Conservation (phyloP, 1,140 invertebrate species). For the Caenorhabditis latens region DNA sequence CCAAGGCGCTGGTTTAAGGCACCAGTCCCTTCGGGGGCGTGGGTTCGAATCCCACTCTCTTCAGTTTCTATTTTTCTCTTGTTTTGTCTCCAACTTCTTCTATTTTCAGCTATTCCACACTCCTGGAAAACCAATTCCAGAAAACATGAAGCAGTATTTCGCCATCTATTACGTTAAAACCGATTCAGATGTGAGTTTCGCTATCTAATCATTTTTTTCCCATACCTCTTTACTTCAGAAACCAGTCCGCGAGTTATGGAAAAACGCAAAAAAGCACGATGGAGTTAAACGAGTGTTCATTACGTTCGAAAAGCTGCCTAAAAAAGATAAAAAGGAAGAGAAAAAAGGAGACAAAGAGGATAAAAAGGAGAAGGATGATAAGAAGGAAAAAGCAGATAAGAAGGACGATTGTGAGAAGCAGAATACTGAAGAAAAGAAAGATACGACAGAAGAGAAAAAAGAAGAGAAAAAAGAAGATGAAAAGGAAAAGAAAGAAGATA, state of each 20-base stretch:
- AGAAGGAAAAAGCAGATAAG: conserved; percentile 64
- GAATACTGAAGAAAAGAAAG: not conserved
- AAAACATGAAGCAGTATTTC: conserved; percentile 70
- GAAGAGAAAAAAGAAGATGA: not conserved
- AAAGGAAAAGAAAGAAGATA: conserved; percentile 16
- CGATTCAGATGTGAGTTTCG: conserved; percentile 22
- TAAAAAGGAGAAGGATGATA: conserved; percentile 33
- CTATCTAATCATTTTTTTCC: not conserved
- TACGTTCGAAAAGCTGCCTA: not conserved
- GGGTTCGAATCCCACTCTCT: conserved; percentile 78
- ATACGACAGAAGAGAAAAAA: not conserved
- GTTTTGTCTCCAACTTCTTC: not conserved
- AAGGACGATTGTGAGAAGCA: not conserved
- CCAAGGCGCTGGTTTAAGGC: conserved; percentile 99
- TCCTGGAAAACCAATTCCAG: conserved; percentile 67
- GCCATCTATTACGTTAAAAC: conserved; percentile 68
- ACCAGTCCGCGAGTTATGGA: not conserved
- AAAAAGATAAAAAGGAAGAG: conserved; percentile 60
- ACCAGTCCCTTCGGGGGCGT: conserved; percentile 93
- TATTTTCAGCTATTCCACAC: conserved; percentile 64
- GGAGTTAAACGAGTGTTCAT: conserved; percentile 9
- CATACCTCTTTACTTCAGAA: not conserved
- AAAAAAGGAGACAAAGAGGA: conserved; percentile 27
- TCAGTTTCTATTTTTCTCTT: conserved; percentile 58
- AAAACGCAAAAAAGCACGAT: not conserved